These are phyloP conservation scores for Euura lappo DNA, from an alignment of 1,140 invertebrate genomes.

Conservation along the genomic window DNA sequence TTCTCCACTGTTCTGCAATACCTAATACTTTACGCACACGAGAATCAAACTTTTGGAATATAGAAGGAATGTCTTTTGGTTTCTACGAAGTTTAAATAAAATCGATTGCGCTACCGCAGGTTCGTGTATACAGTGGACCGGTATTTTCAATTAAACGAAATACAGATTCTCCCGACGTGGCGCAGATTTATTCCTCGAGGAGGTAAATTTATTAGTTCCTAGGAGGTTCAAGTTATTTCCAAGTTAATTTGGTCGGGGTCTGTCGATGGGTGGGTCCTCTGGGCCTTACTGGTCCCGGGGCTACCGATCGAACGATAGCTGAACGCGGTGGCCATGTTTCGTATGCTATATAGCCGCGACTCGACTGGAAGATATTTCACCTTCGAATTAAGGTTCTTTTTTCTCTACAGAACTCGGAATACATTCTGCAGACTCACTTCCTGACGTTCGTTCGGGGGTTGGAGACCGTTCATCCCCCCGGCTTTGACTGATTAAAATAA, in stretches of 20 bases:
- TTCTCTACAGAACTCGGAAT: neutral
- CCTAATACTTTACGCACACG: too few relatives aligned
- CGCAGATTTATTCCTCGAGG: constrained; percentile 18
- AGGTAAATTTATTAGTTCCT: constrained; percentile 41
- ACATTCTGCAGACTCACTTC: constrained; percentile 5
- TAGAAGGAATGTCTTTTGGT: too few relatives aligned
- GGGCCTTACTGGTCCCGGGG: constrained; percentile 37
- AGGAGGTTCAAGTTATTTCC: constrained; percentile 42
- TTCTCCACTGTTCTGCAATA: too few relatives aligned
- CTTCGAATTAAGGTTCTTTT: neutral
- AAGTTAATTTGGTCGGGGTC: constrained; percentile 42
- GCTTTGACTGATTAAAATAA: constrained; percentile 6
- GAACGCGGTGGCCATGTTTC: constrained; percentile 20
- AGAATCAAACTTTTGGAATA: too few relatives aligned
- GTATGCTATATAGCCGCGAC: constrained; percentile 8
- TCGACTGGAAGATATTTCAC: neutral
- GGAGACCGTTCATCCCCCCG: neutral
- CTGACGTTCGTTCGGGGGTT: neutral
- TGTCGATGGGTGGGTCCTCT: constrained; percentile 42
- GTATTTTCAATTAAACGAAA: neutral
- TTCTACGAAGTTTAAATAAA: too few relatives aligned
- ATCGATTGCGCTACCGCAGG: too few relatives aligned
- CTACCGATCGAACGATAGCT: constrained; percentile 6
- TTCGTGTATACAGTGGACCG: neutral
- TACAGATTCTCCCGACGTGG: neutral